These are phyloP conservation scores for Brachionus koreanus DNA, from an alignment of 1,140 invertebrate genomes.

Conservation along the genomic window DNA sequence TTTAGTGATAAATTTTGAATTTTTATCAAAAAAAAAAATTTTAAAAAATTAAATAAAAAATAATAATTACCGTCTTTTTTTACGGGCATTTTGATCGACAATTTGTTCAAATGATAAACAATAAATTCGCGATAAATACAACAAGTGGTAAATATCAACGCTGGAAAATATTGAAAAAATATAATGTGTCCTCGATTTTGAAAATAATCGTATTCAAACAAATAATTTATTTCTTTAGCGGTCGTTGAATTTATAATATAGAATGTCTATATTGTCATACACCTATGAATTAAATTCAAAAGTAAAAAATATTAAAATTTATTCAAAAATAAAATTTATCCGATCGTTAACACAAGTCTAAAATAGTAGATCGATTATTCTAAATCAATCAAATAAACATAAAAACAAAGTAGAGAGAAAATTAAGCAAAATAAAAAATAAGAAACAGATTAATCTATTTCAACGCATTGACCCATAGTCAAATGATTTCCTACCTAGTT, in stretches of 20 bases:
- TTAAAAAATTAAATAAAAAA: not conserved
- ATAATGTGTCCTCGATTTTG: not conserved
- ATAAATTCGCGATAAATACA: not conserved
- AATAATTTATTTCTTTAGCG: not conserved
- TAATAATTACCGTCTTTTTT: conserved; percentile 29
- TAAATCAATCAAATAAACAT: not conserved
- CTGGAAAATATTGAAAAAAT: not conserved
- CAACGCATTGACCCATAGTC: conserved; percentile 23
- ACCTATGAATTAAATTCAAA: conserved; percentile 25
- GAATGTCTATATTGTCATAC: conserved; percentile 14
- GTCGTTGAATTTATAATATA: conserved; percentile 3
- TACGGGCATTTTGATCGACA: not conserved
- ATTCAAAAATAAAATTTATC: not conserved
- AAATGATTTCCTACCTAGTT: conserved; percentile 14
- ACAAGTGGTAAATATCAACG: not conserved
- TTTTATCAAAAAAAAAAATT: not conserved
- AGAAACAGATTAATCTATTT: not conserved
- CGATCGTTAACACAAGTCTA: not conserved
- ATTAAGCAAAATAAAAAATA: not conserved
- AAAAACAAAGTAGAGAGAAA: not conserved
- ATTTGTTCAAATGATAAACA: not conserved
- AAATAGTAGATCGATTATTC: not conserved
- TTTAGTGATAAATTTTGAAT: not conserved
- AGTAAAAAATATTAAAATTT: conserved; percentile 4
- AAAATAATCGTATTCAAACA: not conserved